These are phyloP conservation scores for Brachionus manjavacas DNA, from an alignment of 1,140 invertebrate species.

Conservation along the genomic window DNA sequence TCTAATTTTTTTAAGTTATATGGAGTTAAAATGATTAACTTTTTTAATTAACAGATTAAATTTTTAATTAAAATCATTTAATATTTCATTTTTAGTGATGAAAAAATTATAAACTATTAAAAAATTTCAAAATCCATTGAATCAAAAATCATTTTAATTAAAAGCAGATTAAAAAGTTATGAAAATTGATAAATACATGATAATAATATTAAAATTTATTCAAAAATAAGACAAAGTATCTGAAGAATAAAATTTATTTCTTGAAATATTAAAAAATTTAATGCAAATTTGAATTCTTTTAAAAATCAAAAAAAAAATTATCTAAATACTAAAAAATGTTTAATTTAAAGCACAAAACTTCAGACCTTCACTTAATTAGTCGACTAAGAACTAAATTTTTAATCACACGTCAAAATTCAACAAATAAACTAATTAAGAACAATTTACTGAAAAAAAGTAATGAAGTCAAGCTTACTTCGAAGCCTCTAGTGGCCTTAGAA, in stretches of 20 bases:
- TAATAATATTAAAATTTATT: not conserved
- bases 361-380: not conserved
- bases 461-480: constrained; percentile 48
- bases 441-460: not conserved
- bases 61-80: too few relatives aligned
- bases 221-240: not conserved
- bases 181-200: too few relatives aligned
- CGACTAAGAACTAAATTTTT: not conserved
- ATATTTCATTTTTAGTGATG: too few relatives aligned
- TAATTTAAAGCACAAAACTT: not conserved
- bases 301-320: not conserved
- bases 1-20: too few relatives aligned
- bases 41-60: too few relatives aligned
- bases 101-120: too few relatives aligned
- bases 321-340: not conserved
- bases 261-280: not conserved
- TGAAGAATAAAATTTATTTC: not conserved
- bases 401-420: not conserved
- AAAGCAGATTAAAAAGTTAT: too few relatives aligned
- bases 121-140: too few relatives aligned
- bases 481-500: constrained; percentile 85
- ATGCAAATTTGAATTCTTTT: not conserved
- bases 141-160: too few relatives aligned
- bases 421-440: constrained; percentile 10
- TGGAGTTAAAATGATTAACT: too few relatives aligned